Evolutionary conservation across 1,140 invertebrate species (phyloP).

Genomic region (Ceratitis capitata): DNA sequence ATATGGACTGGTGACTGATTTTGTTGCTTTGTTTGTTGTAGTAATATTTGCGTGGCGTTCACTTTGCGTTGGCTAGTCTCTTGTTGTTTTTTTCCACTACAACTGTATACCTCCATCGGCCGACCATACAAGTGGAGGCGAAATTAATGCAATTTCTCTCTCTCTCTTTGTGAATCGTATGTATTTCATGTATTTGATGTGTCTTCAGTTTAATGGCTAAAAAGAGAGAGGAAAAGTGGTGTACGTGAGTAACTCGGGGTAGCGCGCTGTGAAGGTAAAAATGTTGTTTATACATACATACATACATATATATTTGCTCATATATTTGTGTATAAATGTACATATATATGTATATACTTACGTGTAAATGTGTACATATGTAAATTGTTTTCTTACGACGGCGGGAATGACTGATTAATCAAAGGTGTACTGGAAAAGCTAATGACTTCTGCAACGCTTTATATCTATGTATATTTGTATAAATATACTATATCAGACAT

Average conservation of each 20-base stretch:
- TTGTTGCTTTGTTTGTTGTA: neutral
- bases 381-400: neutral
- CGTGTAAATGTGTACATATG: neutral
- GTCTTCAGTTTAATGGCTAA: no score
- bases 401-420: neutral
- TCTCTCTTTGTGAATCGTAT: neutral
- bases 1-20: neutral
- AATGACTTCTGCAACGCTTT: neutral
- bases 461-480: neutral
- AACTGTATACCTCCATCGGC: neutral
- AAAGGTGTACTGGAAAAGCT: neutral
- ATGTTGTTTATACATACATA: neutral
- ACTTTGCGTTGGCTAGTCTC: conserved; percentile 18
- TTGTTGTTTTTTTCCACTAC: neutral
- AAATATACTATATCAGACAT: no score
- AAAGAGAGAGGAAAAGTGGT: neutral
- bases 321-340: neutral
- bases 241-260: conserved; percentile 14
- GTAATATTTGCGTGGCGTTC: neutral
- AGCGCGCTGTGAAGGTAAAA: conserved; percentile 28
- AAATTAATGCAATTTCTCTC: neutral
- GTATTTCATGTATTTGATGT: neutral
- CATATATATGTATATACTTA: neutral
- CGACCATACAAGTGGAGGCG: neutral
- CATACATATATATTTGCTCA: neutral